Percentiles rank a stretch among this genome's conserved stretches.
These are phyloP conservation scores for Epinephelus moara DNA, from an alignment of 2,113 vertebrate species.

Conservation along the genomic window DNA sequence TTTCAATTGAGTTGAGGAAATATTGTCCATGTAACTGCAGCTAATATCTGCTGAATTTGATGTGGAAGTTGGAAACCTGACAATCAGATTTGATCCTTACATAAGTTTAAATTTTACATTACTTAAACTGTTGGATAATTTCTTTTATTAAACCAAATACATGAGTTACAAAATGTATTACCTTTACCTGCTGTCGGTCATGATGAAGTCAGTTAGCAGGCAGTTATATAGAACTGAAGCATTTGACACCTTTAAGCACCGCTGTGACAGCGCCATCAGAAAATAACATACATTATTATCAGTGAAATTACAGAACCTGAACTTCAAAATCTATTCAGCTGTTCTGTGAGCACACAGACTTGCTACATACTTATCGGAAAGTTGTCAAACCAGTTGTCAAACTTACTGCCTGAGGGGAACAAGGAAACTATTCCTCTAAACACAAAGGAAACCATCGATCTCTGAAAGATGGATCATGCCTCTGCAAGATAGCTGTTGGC, in stretches of 20 bases:
- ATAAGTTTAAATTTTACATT: too few species aligned
- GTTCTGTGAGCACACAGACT: not conserved
- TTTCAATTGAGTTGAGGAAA: too few species aligned
- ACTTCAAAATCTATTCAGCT: not conserved
- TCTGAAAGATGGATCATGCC: constrained; percentile 2
- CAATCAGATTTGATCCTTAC: not conserved
- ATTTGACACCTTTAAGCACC: not conserved
- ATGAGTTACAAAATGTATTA: not conserved
- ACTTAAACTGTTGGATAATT: not conserved
- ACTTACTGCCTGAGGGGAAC: constrained; percentile 11
- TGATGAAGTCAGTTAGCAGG: not conserved
- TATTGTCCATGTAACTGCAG: too few species aligned
- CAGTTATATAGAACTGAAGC: not conserved
- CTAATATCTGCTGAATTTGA: not conserved
- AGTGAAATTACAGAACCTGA: not conserved
- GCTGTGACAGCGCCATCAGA: not conserved
- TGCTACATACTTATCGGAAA: not conserved
- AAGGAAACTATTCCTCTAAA: not conserved
- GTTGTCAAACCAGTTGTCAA: constrained; percentile 3
- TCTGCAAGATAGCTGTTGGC: not conserved
- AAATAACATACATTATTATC: not conserved
- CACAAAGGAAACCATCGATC: constrained; percentile 10
- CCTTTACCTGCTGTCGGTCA: not conserved
- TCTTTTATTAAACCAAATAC: not conserved
- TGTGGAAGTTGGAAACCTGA: not conserved